Evolutionary conservation across 2,113 vertebrate species (phyloP), one percentile per base, ranked within the genome.

Genomic region (Hemiscyllium ocellatum): DNA sequence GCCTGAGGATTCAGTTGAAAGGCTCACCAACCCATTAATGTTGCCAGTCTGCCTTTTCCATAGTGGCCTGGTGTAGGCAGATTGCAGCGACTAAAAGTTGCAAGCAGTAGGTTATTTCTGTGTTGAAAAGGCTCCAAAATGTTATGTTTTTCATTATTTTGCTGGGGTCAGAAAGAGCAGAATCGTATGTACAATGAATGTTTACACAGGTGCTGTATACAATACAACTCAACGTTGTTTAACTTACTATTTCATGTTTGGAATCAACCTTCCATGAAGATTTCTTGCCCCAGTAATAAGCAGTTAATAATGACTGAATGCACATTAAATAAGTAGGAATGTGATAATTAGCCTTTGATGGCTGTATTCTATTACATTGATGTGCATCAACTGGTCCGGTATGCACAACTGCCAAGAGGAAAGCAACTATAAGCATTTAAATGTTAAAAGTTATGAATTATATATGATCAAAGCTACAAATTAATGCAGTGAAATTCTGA

Each of bases 361-460:
- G 42, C 94, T 72, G 69, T 72, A 95, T 70, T 95, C 68, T 72
- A 72, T 95, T 65, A 69, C 26, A 72, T 3, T 70, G 68, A 95
- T 95, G 66, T 52, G 37, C 47, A 72, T 95, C 68, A 72, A 52
- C 68, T 95, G 68, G 42, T 95, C 20, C 66, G 50, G 68, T 50
- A 70, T 70, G 68, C 70, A 69, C 68, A 95, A 47, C 42, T 95
- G 69, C 42, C 68, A 76, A 72, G 42, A 52, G 13, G 17, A 95
- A 95, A 95, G 29, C 69, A 70, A 95, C 42, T 69, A 52, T 72
- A 95, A 50, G 68, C 94, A 72, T 95, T 95, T 95, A 47, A 72
- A 95, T 95, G 69, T 52, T 95, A 72, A 52, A 72, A 76, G 69
- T 95, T 72, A 95, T 95, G 69, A 95, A 95, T 95, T 95, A 95